Base-by-base conservation (phyloP, 2,888 invertebrate genomes). In the Alloplasta piceator region DNA sequence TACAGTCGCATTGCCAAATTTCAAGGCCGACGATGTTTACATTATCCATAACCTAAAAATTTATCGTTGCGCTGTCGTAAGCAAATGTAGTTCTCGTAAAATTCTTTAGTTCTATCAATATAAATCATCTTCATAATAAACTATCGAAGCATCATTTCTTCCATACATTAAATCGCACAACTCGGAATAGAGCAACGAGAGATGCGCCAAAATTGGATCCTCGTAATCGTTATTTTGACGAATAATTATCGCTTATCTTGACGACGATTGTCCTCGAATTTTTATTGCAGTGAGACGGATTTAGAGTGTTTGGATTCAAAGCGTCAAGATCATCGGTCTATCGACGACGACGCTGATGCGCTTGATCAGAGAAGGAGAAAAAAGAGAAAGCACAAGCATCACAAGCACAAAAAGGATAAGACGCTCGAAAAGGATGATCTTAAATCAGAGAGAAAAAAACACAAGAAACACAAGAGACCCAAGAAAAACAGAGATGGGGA, bases 391-490 rank as follows among this genome's bases (percentile, higher is more conserved):
- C 92, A 92, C 78, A 92, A 92, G 78, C 91, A 92, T 71, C 90
- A 89, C 74, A 92, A 92, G 75, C 92, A 92, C 70, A 92, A 92
- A 86, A 91, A 90, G 61, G 92, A 92, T 70, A 92, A 91, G 87
- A 78, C 87, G 48, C 43, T 86, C 5, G 91, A 92, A 39, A 90
- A 87, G 64, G 88, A 82, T 0, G 66, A 68, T 16, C 3, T 43
- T 4, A 82, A 82, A 46, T 38, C 75, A 0, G 82, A 82, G 2
- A 90, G 91, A 9, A 91, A 90, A 80, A 92, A 91, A 77, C 92
- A 92, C 60, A 92, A 92, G 74, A 92, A 92, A 83, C 92, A 91
- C 71, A 92, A 92, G 72, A 85, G 87, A 67, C 88, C 88, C 5
- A 91, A 89, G 56, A 90, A 89, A 66, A 88, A 85, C 48, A 86